These are phyloP conservation scores for Aegithalos caudatus DNA, from an alignment of 2,113 vertebrate species.

Conservation along the genomic window DNA sequence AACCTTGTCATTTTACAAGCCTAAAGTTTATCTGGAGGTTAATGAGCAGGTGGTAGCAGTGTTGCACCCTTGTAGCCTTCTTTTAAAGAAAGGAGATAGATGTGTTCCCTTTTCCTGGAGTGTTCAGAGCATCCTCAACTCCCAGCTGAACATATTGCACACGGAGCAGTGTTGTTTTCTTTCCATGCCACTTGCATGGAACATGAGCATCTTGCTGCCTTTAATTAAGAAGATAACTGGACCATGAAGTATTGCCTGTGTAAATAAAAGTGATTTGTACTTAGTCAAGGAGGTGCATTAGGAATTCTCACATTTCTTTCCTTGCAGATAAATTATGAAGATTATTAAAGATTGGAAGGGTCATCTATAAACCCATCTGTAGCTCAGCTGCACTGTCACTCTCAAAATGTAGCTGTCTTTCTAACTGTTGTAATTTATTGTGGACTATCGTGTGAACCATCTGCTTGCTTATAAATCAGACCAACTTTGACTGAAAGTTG, in stretches of 20 bases:
- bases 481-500: conserved; percentile 56
- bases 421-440: conserved; percentile 68
- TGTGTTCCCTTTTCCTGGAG: background rate
- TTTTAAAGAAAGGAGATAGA: conserved; percentile 21
- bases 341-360: conserved; percentile 74
- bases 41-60: background rate
- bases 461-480: conserved; percentile 65
- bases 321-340: conserved; percentile 70
- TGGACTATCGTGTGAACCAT: conserved; percentile 50
- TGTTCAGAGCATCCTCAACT: conserved; percentile 42
- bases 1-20: background rate
- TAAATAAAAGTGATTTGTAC: conserved; percentile 80
- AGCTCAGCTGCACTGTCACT: conserved; percentile 54
- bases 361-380: conserved; percentile 74
- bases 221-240: conserved; percentile 89
- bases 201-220: conserved; percentile 79
- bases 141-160: conserved; percentile 67
- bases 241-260: conserved; percentile 79
- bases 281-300: conserved; percentile 66
- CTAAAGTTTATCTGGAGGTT: background rate
- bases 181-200: conserved; percentile 70
- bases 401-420: conserved; percentile 65
- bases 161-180: conserved; percentile 58
- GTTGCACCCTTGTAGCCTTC: background rate
- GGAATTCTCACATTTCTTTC: conserved; percentile 70